Base-by-base conservation (phyloP, 2,888 invertebrate genomes). In the Encarsia formosa region DNA sequence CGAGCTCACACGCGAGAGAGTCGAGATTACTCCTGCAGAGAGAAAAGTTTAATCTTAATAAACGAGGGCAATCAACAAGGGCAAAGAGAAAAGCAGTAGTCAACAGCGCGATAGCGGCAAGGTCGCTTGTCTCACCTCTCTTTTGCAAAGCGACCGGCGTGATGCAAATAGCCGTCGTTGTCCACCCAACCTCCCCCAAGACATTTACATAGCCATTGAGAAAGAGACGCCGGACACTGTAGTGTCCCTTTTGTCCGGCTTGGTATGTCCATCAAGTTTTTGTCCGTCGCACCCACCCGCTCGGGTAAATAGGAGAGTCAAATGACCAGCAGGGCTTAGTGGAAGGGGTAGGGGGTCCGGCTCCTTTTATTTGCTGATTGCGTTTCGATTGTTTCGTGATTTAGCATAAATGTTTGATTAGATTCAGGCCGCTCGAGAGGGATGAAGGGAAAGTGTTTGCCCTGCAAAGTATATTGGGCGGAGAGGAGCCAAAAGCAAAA, bases 361-460 rank as follows among this genome's bases (percentile, higher is more conserved):
- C 59, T 67, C 69, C 69, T 73, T 73, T 74, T 73, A 73, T 74
- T 73, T 71, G 72, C 71, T 71, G 71, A 74, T 73, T 73, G 71
- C 73, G 67, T 69, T 70, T 69, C 68, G 71, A 74, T 74, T 74
- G 73, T 74, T 73, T 73, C 73, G 72, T 74, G 73, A 74, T 74
- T 74, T 74, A 74, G 73, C 73, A 73, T 74, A 73, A 74, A 74
- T 74, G 73, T 74, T 73, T 73, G 72, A 74, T 74, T 74, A 71
- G 73, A 74, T 74, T 72, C 62, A 44, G 46, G 48, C 31, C 11
- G n/a, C n/a, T 15, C n/a, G n/a, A n/a, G n/a, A n/a, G n/a, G n/a
- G n/a, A n/a, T n/a, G n/a, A n/a, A n/a, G n/a, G 32, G 13, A 8
- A 46, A 49, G 45, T 63, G 67, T 66, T 68, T 67, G 64, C 61